Conservation (phyloP, 2,888 invertebrate genomes). For the Drosophila mayaguana region DNA sequence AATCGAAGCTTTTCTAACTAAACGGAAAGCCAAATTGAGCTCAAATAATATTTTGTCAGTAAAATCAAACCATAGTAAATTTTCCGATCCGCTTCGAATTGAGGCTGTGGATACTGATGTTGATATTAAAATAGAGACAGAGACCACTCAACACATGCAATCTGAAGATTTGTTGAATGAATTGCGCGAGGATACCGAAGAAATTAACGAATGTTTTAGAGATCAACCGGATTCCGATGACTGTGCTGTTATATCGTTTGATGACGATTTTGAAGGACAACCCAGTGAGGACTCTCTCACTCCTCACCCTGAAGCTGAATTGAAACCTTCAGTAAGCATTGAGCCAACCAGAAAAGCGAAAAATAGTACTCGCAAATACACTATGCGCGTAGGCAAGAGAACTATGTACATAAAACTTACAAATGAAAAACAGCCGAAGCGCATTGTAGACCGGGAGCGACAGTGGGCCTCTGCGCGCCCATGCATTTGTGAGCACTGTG, state of each 20-base stretch:
- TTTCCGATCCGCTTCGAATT: conserved; percentile 49
- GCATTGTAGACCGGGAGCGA: conserved; percentile 67
- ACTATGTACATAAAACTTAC: conserved; percentile 70
- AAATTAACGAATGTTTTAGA: neutral
- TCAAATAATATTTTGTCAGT: neutral
- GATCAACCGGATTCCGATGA: conserved; percentile 16
- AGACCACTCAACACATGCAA: neutral
- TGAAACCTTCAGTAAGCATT: neutral
- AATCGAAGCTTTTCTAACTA: conserved; percentile 56
- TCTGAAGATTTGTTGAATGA: neutral
- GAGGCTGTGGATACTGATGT: conserved; percentile 17
- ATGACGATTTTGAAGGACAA: neutral
- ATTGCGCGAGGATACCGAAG: neutral
- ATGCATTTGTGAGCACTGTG: conserved; percentile 70
- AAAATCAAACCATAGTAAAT: conserved; percentile 1
- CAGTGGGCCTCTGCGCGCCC: conserved; percentile 57
- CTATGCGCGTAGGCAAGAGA: conserved; percentile 68
- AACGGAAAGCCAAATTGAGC: conserved; percentile 33
- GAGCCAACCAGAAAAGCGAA: conserved; percentile 8
- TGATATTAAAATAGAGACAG: conserved; percentile 26
- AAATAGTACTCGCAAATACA: conserved; percentile 50
- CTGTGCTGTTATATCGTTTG: conserved; percentile 3
- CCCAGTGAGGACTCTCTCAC: neutral
- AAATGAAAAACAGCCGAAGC: conserved; percentile 66
- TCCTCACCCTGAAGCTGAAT: neutral